Evolutionary conservation across 2,113 vertebrate genomes (phyloP).

Genomic region (Triplophysa tibetana): DNA sequence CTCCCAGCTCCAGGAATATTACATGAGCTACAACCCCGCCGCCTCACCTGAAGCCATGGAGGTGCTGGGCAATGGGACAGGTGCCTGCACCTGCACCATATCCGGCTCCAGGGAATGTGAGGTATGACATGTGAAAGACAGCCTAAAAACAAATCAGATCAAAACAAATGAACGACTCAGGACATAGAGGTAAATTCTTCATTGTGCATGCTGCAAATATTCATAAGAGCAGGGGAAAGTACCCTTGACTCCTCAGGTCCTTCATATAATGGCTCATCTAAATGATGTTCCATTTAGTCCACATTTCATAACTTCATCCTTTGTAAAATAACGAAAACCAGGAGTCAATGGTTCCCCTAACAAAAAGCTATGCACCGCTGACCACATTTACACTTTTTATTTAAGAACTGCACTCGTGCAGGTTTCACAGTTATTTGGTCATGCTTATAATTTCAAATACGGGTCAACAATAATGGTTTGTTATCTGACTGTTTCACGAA

Average conservation of each 20-base stretch:
- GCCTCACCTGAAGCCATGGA: conserved; percentile 96
- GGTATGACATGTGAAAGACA: conserved; percentile 91
- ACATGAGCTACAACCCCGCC: conserved; percentile 99
- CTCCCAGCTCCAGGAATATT: conserved; percentile 99
- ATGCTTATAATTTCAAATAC: not conserved
- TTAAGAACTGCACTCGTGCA: conserved; percentile 42
- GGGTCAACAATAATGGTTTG: not conserved
- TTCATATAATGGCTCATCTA: conserved; percentile 36
- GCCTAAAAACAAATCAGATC: conserved; percentile 75
- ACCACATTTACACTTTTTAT: conserved; percentile 21
- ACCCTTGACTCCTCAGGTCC: conserved; percentile 56
- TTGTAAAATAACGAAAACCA: conserved; percentile 26
- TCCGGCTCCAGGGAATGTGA: conserved; percentile 99
- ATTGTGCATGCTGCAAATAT: conserved; percentile 61
- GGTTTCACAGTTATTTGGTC: conserved; percentile 36
- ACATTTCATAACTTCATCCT: not conserved
- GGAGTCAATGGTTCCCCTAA: conserved; percentile 44
- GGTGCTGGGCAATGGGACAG: conserved; percentile 95
- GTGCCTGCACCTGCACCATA: conserved; percentile 97
- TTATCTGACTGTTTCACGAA: not conserved
- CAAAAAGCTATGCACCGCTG: conserved; percentile 38
- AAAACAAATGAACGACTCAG: conserved; percentile 81
- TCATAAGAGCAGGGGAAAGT: conserved; percentile 56
- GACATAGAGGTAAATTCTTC: conserved; percentile 93
- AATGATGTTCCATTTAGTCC: not conserved